phyloP scores from a whole-genome alignment of 2,888 invertebrate genomes.

The Colletes collaris region DNA sequence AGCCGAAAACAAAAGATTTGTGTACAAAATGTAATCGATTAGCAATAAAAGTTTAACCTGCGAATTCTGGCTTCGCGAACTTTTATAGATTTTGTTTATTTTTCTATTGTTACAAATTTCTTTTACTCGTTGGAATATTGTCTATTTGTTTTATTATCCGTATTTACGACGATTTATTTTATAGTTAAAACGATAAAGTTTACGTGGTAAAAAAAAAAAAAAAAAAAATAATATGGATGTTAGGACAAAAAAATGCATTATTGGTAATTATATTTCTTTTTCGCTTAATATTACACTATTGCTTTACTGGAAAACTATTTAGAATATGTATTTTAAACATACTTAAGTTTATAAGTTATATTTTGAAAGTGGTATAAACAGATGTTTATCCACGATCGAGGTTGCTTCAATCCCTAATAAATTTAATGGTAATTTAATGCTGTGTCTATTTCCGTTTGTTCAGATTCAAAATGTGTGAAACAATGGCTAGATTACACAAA shows the following conservation, averaged over 20 bases:
- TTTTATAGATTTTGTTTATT: slow-evolving; percentile 50
- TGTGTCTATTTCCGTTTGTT: not conserved
- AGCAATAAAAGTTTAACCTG: slow-evolving; percentile 46
- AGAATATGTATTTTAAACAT: not conserved
- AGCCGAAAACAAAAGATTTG: slow-evolving; percentile 38
- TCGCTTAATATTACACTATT: too few species aligned
- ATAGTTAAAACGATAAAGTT: slow-evolving; percentile 13
- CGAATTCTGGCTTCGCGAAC: slow-evolving; percentile 33
- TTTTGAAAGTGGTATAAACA: not conserved
- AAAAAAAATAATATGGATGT: slow-evolving; percentile 28
- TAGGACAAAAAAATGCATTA: slow-evolving; percentile 22
- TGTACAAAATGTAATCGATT: slow-evolving; percentile 50
- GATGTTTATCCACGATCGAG: not conserved
- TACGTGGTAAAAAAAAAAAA: slow-evolving; percentile 2
- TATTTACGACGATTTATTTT: slow-evolving; percentile 1
- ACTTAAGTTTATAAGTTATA: too few species aligned
- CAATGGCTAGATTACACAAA: slow-evolving; percentile 82
- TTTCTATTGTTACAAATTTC: slow-evolving; percentile 47
- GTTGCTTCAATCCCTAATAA: not conserved
- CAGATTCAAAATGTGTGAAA: slow-evolving; percentile 77
- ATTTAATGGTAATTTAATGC: not conserved
- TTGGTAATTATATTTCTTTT: slow-evolving; percentile 32
- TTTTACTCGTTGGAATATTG: slow-evolving; percentile 25
- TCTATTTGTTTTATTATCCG: slow-evolving; percentile 5
- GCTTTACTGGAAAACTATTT: too few species aligned